A percentile compares a stretch with the other conserved stretches of the same genome.
Evolutionary conservation across 2,888 invertebrate species (phyloP).

Genomic region (Acrocyrtus sp.): DNA sequence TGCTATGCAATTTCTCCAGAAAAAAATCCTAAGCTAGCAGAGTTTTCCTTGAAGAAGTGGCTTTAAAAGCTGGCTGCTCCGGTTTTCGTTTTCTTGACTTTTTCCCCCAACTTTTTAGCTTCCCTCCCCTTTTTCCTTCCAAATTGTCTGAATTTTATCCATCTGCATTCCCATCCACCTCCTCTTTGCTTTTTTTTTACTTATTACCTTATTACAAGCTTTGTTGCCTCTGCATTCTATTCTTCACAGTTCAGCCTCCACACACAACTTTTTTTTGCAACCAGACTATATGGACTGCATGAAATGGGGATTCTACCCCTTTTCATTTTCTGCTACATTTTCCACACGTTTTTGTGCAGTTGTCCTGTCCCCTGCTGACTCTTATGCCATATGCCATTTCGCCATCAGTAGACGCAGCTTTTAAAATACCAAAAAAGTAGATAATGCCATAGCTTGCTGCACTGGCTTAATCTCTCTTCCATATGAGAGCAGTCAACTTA

Average conservation of each 20-base stretch:
- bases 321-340: conserved; percentile 16
- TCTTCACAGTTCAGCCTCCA: not conserved
- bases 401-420: too few relatives aligned
- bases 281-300: too few relatives aligned
- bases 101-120: not conserved
- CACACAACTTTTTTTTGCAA: not conserved
- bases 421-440: too few relatives aligned
- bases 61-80: too few relatives aligned
- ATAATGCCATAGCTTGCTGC: too few relatives aligned
- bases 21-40: too few relatives aligned
- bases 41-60: too few relatives aligned
- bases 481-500: too few relatives aligned
- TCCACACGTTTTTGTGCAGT: conserved; percentile 1
- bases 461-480: too few relatives aligned
- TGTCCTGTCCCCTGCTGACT: conserved; percentile 11
- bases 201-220: conserved; percentile 24
- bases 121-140: not conserved
- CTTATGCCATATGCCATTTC: too few relatives aligned
- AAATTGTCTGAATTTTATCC: not conserved
- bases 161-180: not conserved
- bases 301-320: too few relatives aligned
- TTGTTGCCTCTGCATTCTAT: conserved; percentile 9
- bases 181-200: conserved; percentile 2
- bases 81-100: not conserved
- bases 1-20: too few relatives aligned